Percentiles rank a stretch among this genome's conserved stretches.
phyloP scores from a whole-genome alignment of 2,113 vertebrate species.

The Sclerurus mexicanus region DNA sequence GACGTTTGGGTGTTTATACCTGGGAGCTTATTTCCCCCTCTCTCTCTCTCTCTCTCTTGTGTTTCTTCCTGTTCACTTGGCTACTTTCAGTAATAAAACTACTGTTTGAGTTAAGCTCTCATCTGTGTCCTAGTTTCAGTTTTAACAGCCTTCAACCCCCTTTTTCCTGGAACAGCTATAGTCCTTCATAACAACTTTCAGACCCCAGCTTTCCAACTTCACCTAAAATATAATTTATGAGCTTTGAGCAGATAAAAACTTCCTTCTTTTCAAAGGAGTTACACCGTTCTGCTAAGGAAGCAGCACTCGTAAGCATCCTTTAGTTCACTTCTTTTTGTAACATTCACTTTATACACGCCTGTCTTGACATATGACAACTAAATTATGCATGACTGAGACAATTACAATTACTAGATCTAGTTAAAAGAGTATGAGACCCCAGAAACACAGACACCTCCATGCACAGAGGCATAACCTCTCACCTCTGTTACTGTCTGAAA shows the following conservation, averaged over 20 bases:
- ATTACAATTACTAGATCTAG: neutral
- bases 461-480: neutral
- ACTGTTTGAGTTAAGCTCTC: too few relatives aligned
- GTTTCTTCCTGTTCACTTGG: too few relatives aligned
- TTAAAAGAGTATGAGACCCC: neutral
- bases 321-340: neutral
- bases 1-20: too few relatives aligned
- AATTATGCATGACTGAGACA: neutral
- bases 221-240: slow-evolving; percentile 4
- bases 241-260: neutral
- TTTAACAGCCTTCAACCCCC: too few relatives aligned
- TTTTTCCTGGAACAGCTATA: neutral
- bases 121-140: too few relatives aligned
- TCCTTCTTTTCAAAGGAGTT: neutral
- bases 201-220: neutral
- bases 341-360: neutral
- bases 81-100: too few relatives aligned
- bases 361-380: neutral
- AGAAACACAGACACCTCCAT: neutral
- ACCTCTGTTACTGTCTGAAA: neutral
- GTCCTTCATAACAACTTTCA: neutral
- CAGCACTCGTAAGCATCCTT: neutral
- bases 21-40: too few relatives aligned
- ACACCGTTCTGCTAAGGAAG: neutral
- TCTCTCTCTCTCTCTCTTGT: too few relatives aligned